Evolutionary conservation across 2,888 invertebrate species (phyloP), one percentile per base, ranked within the genome.

Genomic region (Hemistola chrysoprasaria): DNA sequence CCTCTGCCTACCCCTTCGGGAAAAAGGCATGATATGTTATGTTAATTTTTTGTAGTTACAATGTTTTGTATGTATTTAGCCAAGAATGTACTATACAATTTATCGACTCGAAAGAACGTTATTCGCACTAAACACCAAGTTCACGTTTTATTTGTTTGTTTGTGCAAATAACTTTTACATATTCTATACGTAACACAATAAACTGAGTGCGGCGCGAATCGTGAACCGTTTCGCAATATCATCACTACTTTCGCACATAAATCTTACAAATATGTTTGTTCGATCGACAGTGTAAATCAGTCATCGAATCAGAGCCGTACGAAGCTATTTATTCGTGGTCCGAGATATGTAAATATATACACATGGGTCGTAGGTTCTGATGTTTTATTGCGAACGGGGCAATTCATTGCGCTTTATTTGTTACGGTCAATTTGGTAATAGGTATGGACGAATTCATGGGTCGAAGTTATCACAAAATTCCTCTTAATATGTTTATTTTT

Each of bases 51-150:
- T 38, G 43, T 55, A 56, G 62, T 69, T 66, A 69, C 67, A 65
- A 69, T 71, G 73, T 72, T 73, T 73, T 72, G 67, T 62, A 63
- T 61, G 53, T 53, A 44, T 44, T 47, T 71, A 71, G 76, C 77
- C 78, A 80, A 82, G 77, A 83, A 81, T 78, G 71, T 74, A 71
- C n/a, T n/a, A 76, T 78, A 71, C 69, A 56, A 65, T 71, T 78
- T 78, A 81, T 78, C 71, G 70, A 62, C 64, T 67, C 71, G 68
- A 72, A 66, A 73, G 70, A 72, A 67, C 70, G 71, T 67, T 61
- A 66, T 58, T 55, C 53, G 56, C 53, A 51, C 54, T 54, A 48
- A 46, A 56, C 48, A 52, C 38, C 41, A 29, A 42, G 20, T 44
- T 58, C 53, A 50, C 50, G 53, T 48, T 52, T 55, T 54, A 45